Evolutionary conservation across 2,797 vertebrate genomes (phyloP), one percentile per base, ranked within the genome.

Genomic region (Hyperoplus lanceolatus): DNA sequence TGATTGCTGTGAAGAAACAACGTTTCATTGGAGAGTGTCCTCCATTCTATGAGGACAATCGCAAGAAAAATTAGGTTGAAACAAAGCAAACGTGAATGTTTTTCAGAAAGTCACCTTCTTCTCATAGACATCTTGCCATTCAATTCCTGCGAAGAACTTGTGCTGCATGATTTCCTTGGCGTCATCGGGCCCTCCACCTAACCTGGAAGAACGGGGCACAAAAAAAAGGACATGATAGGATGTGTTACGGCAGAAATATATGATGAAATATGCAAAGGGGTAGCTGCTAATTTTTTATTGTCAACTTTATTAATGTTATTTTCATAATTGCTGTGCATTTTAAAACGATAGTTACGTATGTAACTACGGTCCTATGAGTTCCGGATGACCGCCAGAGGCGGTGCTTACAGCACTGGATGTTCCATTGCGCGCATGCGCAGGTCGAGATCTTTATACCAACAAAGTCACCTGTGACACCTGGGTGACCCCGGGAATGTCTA

Each of bases 161-260:
- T 99, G 97, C 92, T 96, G 97, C 98, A 99, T 99, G 87, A 99
- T 98, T 93, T 99, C 98, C 94, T 99, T 99, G 60, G 98, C 98
- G 5, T 99, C 98, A 62, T 98, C 97, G 0, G 96, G 91, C 62
- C 98, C 97, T 0, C 98, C 98, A 3, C 98, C 98, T 91, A 99
- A 97, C 96, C 98, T 99, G 93, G 38, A 77, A 53, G 63, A 80
- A 36, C 13, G 68, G 4, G 1, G 39, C n/a, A 81, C 8, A 59
- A 16, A n/a, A n/a, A 7, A 48, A 60, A 13, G 42, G 16, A 39
- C 3, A 1, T 46, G 51, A 75, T 1, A 43, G 15, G 0, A 14
- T 45, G 29, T 16, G 16, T 50, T 51, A 53, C 10, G 16, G 10
- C 18, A 36, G 49, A 51, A 12, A 39, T 50, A 39, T 21, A 39